These are phyloP conservation scores for Halocynthia aurantium DNA, from an alignment of 23 tunicate genomes.

Conservation along the genomic window DNA sequence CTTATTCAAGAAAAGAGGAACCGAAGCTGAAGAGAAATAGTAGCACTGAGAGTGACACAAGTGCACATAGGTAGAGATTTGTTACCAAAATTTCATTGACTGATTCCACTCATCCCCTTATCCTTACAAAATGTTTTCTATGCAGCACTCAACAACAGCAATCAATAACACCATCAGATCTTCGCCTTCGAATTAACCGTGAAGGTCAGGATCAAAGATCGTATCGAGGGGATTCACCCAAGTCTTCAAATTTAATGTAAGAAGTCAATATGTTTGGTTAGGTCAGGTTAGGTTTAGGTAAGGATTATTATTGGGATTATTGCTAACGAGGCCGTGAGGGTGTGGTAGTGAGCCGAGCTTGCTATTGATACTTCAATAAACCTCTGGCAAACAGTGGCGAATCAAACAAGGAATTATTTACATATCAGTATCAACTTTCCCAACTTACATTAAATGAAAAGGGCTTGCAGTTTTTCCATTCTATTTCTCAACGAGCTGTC, in stretches of 20 bases:
- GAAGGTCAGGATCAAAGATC: not conserved
- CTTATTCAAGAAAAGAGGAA: not conserved
- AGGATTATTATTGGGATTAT: too few species aligned
- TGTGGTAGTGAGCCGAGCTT: too few species aligned
- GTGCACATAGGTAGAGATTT: not conserved
- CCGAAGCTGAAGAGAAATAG: not conserved
- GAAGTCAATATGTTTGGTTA: too few species aligned
- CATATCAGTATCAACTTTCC: not conserved
- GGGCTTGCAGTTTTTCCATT: not conserved
- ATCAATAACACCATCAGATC: conserved; percentile 9
- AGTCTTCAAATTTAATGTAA: not conserved
- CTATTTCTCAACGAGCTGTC: not conserved
- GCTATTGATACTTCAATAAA: too few species aligned
- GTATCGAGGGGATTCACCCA: not conserved
- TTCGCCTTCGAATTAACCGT: conserved; percentile 3
- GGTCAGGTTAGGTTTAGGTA: too few species aligned
- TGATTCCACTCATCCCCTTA: not conserved
- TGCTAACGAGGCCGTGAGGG: too few species aligned
- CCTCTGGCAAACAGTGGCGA: too few species aligned
- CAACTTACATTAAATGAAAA: not conserved
- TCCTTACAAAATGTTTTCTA: not conserved
- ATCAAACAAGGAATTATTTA: too few species aligned
- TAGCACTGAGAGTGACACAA: conserved; percentile 5
- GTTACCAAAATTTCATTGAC: not conserved
- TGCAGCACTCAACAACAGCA: conserved; percentile 7